These are phyloP conservation scores for Eupithecia dodoneata DNA, from an alignment of 2,888 invertebrate genomes.

Conservation along the genomic window DNA sequence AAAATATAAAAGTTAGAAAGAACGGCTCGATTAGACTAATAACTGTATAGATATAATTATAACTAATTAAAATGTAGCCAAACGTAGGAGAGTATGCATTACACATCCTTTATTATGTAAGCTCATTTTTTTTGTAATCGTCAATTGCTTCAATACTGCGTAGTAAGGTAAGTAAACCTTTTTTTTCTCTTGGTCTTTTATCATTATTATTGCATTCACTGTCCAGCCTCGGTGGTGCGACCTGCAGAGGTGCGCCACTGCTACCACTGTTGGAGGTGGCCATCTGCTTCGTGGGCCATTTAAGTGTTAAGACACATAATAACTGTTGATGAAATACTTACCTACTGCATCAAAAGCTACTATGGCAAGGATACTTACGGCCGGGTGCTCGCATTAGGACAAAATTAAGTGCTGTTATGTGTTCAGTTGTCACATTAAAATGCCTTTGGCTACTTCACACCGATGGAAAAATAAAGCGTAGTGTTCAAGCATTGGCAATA, in stretches of 20 bases:
- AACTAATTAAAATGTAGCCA: no score
- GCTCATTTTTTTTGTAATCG: not conserved
- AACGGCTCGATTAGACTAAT: not conserved
- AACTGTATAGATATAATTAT: no score
- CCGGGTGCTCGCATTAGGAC: conserved; percentile 76
- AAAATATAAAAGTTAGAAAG: not conserved
- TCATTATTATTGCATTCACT: not conserved
- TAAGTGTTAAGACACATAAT: not conserved
- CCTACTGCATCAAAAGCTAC: conserved; percentile 20
- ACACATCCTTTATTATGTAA: not conserved
- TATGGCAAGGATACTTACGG: conserved; percentile 65
- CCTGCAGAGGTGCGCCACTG: no score
- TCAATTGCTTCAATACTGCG: not conserved
- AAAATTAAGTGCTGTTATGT: conserved; percentile 83
- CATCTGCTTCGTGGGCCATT: no score
- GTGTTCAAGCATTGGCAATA: conserved; percentile 65
- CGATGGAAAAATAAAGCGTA: conserved; percentile 67
- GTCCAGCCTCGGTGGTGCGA: no score
- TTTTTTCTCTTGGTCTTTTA: not conserved
- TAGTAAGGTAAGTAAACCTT: not conserved
- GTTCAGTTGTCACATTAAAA: conserved; percentile 81
- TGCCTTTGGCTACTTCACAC: conserved; percentile 75
- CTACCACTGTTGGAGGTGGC: no score
- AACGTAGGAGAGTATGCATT: no score
- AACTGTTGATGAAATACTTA: conserved; percentile 18